phyloP scores from a whole-genome alignment of 2,888 invertebrate genomes.

The Synergus itoensis region DNA sequence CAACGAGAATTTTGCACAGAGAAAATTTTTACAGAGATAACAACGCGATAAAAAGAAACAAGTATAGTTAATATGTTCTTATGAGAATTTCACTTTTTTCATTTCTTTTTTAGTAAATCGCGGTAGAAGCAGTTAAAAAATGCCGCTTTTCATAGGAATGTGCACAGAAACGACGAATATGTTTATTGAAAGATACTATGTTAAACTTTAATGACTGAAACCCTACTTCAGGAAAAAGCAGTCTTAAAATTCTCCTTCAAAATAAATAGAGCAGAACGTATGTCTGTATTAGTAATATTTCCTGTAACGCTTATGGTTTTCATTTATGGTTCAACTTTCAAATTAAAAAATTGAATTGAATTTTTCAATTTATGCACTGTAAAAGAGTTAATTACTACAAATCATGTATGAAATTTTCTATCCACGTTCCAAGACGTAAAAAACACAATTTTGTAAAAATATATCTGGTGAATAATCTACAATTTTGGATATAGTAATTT shows the following conservation, averaged over 20 bases:
- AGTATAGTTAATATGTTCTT: not conserved
- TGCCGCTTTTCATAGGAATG: slow-evolving; percentile 10
- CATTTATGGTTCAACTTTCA: not conserved
- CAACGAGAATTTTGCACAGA: slow-evolving; percentile 17
- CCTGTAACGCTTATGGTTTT: not conserved
- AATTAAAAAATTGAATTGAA: not conserved
- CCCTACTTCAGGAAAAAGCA: not conserved
- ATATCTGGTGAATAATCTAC: too few relatives aligned
- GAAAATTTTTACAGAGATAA: slow-evolving; percentile 28
- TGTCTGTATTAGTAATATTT: not conserved
- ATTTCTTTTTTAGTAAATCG: slow-evolving; percentile 10
- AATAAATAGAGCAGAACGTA: not conserved
- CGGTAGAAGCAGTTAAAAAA: not conserved
- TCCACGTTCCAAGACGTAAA: too few relatives aligned
- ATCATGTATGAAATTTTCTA: too few relatives aligned
- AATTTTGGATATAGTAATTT: too few relatives aligned
- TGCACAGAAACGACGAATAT: slow-evolving; percentile 2
- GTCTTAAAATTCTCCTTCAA: not conserved
- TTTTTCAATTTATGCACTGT: not conserved
- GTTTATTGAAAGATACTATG: not conserved
- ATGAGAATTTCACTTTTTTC: not conserved
- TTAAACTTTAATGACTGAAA: not conserved
- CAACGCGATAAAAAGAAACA: slow-evolving; percentile 1
- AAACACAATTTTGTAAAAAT: too few relatives aligned
- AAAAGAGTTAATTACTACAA: not conserved